Base-by-base conservation (phyloP, 2,797 vertebrate genomes). In the Enteromius viviparus region DNA sequence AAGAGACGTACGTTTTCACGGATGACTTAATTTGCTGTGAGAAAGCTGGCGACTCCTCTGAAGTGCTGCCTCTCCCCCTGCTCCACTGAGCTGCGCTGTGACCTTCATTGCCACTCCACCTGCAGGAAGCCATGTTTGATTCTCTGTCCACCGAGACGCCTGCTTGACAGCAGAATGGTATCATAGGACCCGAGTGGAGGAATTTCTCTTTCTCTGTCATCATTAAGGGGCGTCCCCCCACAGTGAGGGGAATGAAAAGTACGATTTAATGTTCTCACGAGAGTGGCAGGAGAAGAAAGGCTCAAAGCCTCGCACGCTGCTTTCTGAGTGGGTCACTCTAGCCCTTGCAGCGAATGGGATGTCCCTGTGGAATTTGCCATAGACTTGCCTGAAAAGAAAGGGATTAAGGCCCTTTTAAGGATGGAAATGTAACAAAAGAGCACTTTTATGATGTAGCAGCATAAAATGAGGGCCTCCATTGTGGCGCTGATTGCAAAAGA, bases 371-470 rank as follows among this genome's bases (percentile, higher is more conserved):
- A 97, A 97, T 98, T 96, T 95, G 92, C 94, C 91, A 91, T 94
- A 94, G 94, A 95, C 94, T 83, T 19, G 91, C 88, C 94, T 97
- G 95, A 97, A 97, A 97, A 96, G 95, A 95, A 95, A 95, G 90
- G 96, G 97, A 97, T 98, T 97, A 97, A 96, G 95, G 93, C 93
- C 90, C 88, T 96, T 97, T 97, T 96, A 95, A 96, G 92, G 93
- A 94, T 96, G 93, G 93, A 96, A 97, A 98, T 96, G 95, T 95
- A 97, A 98, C 96, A 98, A 98, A 98, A 96, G 92, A 95, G 92
- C 95, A 97, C 95, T 97, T 98, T 96, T 96, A 97, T 97, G 96
- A 97, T 97, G 96, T 96, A 97, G 95, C 95, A 95, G 96, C 95
- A 96, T 96, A 98, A 98, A 98, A 97, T 97, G 97, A 96, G 96